Evolutionary conservation across 2,797 vertebrate genomes (phyloP).

Genomic region (Stomatorhinus walkeri): DNA sequence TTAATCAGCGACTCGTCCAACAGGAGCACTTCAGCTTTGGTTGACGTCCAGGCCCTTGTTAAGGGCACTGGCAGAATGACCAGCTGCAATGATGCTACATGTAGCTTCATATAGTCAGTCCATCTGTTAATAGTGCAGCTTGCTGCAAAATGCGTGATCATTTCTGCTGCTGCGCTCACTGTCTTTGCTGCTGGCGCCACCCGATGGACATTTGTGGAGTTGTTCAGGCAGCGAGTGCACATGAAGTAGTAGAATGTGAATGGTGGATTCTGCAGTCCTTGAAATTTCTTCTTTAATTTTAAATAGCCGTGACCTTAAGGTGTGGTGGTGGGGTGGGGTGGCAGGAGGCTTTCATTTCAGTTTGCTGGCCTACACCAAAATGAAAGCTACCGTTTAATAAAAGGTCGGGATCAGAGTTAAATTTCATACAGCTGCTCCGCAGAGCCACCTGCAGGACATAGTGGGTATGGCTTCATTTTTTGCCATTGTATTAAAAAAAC

Average conservation of each 20-base stretch:
- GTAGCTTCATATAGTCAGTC: not conserved
- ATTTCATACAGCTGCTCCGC: not conserved
- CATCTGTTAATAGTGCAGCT: not conserved
- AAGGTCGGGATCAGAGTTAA: not conserved
- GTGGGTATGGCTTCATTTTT: not conserved
- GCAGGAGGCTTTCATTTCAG: not conserved
- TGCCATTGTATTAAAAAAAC: not conserved
- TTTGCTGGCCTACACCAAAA: not conserved
- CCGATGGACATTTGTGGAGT: conserved; percentile 46
- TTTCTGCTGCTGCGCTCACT: not conserved
- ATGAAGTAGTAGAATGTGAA: not conserved
- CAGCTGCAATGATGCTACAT: not conserved
- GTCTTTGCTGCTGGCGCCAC: conserved; percentile 53
- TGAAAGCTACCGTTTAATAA: not conserved
- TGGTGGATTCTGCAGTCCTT: not conserved
- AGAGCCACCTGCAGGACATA: not conserved
- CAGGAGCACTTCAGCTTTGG: not conserved
- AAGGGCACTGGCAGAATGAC: not conserved
- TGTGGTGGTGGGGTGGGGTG: not conserved
- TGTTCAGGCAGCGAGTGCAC: not conserved
- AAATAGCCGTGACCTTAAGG: not conserved
- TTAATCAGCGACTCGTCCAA: not conserved
- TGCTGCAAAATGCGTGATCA: not conserved
- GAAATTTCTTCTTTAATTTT: not conserved
- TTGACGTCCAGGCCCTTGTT: not conserved